These are phyloP conservation scores for Mastomys natalensis DNA, from an alignment of 2,113 vertebrate genomes.

Conservation along the genomic window DNA sequence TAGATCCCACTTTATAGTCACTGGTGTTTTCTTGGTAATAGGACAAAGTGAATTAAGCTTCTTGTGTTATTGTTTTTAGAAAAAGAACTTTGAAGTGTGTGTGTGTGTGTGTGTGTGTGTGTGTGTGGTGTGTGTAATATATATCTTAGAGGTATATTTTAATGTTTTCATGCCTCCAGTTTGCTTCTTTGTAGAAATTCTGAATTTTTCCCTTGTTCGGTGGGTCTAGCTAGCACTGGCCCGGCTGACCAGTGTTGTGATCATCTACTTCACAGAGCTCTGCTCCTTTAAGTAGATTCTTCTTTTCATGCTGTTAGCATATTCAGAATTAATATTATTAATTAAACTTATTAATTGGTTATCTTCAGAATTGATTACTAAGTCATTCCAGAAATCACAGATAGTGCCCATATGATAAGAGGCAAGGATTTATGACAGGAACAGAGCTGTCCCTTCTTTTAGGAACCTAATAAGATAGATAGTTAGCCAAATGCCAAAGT, in stretches of 20 bases:
- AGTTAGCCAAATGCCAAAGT: neutral
- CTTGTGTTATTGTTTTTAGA: neutral
- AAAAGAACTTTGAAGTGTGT: neutral
- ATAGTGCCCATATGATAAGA: neutral
- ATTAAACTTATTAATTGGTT: neutral
- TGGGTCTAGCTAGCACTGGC: neutral
- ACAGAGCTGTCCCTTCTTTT: neutral
- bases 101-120: too few species aligned
- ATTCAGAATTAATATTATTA: slow-evolving; percentile 48
- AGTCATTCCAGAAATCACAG: slow-evolving; percentile 17
- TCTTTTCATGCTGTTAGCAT: neutral
- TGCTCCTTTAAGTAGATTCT: neutral
- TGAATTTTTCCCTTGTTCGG: neutral
- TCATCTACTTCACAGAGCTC: neutral
- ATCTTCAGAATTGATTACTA: slow-evolving; percentile 38
- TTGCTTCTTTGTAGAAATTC: slow-evolving; percentile 42
- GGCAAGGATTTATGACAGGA: neutral
- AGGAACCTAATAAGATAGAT: neutral
- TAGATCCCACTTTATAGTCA: neutral
- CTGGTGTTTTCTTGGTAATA: slow-evolving; percentile 1
- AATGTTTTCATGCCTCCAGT: neutral
- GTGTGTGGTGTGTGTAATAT: neutral
- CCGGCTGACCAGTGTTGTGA: neutral
- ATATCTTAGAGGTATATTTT: neutral
- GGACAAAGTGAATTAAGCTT: slow-evolving; percentile 17